Evolutionary conservation across 30 jellyfish, hydroid and myxozoan species (phyloP).

Genomic region (Morbakka virulenta): DNA sequence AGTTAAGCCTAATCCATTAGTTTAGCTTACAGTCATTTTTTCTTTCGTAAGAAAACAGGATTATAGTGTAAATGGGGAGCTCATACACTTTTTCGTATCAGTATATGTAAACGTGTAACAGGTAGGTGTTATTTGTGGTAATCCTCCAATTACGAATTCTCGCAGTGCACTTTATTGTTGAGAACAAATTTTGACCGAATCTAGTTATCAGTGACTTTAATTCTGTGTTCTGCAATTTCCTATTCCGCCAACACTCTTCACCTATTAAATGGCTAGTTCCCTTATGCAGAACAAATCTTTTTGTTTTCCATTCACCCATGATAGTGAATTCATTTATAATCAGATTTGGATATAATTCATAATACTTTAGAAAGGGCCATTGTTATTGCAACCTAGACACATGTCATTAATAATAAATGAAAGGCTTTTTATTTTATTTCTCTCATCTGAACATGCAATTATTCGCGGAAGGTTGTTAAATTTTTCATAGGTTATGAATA

Average conservation of each 20-base stretch:
- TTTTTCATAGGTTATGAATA: not conserved
- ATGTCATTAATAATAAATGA: conserved; percentile 34
- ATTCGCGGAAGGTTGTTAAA: not conserved
- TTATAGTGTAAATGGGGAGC: too few relatives aligned
- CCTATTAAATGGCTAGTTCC: not conserved
- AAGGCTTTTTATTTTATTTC: not conserved
- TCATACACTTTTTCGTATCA: too few relatives aligned
- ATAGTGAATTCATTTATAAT: conserved; percentile 22
- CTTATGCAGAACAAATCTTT: not conserved
- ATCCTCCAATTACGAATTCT: too few relatives aligned
- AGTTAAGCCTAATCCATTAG: too few relatives aligned
- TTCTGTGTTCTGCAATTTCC: not conserved
- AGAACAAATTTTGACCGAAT: too few relatives aligned
- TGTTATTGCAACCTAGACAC: conserved; percentile 34
- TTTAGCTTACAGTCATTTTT: too few relatives aligned
- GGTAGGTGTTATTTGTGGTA: too few relatives aligned
- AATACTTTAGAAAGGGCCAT: conserved; percentile 4
- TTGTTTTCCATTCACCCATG: not conserved
- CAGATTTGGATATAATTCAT: conserved; percentile 33
- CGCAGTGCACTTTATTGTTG: too few relatives aligned
- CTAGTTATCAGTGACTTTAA: too few relatives aligned
- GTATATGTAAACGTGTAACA: too few relatives aligned
- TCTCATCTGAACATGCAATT: not conserved
- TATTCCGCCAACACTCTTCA: not conserved
- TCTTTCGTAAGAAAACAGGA: too few relatives aligned